Percentiles rank a stretch among this genome's conserved stretches.
phyloP scores from a whole-genome alignment of 2,888 invertebrate species.

The Lamellibrachia satsuma region DNA sequence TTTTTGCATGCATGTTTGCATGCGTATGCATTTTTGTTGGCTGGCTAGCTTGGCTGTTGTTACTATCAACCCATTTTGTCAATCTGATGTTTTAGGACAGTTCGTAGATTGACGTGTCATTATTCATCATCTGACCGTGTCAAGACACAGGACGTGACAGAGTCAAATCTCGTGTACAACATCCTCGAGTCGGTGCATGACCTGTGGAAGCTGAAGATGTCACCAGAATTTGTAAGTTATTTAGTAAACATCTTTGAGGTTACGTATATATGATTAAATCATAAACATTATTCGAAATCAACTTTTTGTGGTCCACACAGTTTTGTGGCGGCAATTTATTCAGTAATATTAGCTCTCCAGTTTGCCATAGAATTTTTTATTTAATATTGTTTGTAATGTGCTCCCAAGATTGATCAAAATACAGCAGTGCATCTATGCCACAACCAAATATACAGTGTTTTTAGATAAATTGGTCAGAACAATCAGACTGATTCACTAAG shows the following conservation, averaged over 20 bases:
- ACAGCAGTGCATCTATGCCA: too few species aligned
- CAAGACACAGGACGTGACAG: slow-evolving; percentile 48
- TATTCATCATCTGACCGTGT: slow-evolving; percentile 35
- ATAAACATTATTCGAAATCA: background rate
- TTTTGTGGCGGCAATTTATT: too few species aligned
- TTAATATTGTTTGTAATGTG: too few species aligned
- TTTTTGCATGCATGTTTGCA: too few species aligned
- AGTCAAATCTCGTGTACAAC: slow-evolving; percentile 75
- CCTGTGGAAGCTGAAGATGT: slow-evolving; percentile 79
- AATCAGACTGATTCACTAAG: too few species aligned
- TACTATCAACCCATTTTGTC: background rate
- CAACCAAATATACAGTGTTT: too few species aligned
- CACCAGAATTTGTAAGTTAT: slow-evolving; percentile 79
- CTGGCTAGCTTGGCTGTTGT: background rate
- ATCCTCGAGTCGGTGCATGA: slow-evolving; percentile 84
- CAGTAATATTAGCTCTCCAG: too few species aligned
- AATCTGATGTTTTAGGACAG: slow-evolving; percentile 32
- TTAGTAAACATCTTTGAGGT: background rate
- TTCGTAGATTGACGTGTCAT: slow-evolving; percentile 39
- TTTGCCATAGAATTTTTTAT: too few species aligned
- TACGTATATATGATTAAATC: background rate
- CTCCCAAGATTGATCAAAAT: too few species aligned
- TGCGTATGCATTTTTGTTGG: too few species aligned
- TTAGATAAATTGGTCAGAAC: too few species aligned
- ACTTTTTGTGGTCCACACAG: background rate